Conservation (phyloP, 1,140 invertebrate species). For the Paraescarpia echinospica region DNA sequence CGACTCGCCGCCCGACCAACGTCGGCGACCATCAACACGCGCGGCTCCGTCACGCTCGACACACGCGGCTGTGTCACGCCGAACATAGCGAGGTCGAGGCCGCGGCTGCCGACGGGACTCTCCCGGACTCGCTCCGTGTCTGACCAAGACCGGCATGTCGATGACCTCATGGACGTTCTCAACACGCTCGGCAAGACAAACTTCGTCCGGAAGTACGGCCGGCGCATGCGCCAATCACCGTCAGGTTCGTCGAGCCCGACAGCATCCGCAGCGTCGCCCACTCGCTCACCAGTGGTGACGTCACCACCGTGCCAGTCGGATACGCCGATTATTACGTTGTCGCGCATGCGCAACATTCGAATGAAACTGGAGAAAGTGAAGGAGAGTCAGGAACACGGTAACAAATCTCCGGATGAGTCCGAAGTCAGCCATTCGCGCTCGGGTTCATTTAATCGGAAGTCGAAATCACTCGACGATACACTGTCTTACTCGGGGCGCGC, state of each 20-base stretch:
- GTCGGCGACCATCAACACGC: background rate
- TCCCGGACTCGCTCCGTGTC: background rate
- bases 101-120: slow-evolving; percentile 10
- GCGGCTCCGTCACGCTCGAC: background rate
- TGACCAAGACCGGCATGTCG: background rate
- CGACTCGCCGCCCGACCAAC: background rate
- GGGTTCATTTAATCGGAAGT: background rate
- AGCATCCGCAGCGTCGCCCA: background rate
- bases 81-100: slow-evolving; percentile 10
- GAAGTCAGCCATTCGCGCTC: background rate
- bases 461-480: background rate
- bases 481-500: background rate
- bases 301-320: background rate
- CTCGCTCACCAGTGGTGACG: background rate
- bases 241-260: background rate
- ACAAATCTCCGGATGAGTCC: background rate
- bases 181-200: slow-evolving; percentile 13
- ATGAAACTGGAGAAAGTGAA: slow-evolving; percentile 19
- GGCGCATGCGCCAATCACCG: background rate
- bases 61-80: background rate
- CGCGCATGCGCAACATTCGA: slow-evolving; percentile 15
- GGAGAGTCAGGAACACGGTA: slow-evolving; percentile 10
- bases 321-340: background rate
- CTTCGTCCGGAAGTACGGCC: slow-evolving; percentile 18
- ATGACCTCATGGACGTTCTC: background rate